Evolutionary conservation across 1,140 invertebrate genomes (phyloP), one percentile per base, ranked within the genome.

Genomic region (Kradibia gibbosae): DNA sequence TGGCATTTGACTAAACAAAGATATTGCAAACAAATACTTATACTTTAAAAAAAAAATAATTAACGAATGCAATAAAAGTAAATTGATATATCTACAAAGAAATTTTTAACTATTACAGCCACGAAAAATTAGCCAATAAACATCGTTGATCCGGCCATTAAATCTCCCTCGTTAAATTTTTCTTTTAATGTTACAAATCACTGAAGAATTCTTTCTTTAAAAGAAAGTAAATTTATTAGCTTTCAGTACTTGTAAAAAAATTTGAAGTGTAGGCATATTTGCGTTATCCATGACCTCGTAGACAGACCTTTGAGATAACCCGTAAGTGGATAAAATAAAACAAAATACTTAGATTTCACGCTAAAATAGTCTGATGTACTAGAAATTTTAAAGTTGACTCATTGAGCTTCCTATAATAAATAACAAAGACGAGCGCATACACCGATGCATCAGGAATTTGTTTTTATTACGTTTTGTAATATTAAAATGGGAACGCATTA

Each of bases 251-350:
- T 15, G 20, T 45, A 28, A 48, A 48, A 62, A 71, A 48, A 3
- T 4, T 45, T 45, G 8, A 20, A 45, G 42, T 45, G 25, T 48
- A 28, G 48, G 25, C 42, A 48, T 4, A 71, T 71, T 48, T 71
- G 13, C 22, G 8, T 71, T 71, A 71, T 48, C 70, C 22, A 11
- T 17, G n/a, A 31, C 70, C 70, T 71, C 42, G 70, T 71, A 25
- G 7, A 0, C 5, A 71, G 25, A 67, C 62, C 62, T 67, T 67
- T 67, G 62, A 67, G 62, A 67, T 67, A 67, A 67, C 62, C 62
- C 62, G 62, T 39, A 39, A n/a, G 3, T 15, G 20, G 62, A 36
- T 67, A 67, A 67, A 39, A 67, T 39, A 10, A n/a, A 31, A 67
- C n/a, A 39, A 39, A 67, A n/a, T 39, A 36, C 11, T 67, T 39